These are phyloP conservation scores for Allygus modestus DNA, from an alignment of 2,888 invertebrate genomes.

Conservation along the genomic window DNA sequence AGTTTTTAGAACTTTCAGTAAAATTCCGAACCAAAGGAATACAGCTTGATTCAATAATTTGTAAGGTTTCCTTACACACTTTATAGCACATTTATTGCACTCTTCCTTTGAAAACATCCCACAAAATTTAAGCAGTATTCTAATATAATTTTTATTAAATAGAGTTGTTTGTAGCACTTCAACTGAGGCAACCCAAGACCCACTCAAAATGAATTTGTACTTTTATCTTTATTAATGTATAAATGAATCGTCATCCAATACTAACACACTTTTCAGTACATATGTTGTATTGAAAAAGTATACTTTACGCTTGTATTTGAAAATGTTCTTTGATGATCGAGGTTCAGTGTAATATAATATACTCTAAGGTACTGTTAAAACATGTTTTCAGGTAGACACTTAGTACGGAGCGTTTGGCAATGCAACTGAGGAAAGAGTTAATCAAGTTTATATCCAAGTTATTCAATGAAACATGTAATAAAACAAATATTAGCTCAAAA, in stretches of 20 bases:
- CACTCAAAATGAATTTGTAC: too few species aligned
- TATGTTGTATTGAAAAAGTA: background rate
- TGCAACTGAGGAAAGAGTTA: conserved; percentile 33
- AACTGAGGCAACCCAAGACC: too few species aligned
- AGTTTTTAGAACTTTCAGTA: too few species aligned
- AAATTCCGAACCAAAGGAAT: too few species aligned
- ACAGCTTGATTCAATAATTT: too few species aligned
- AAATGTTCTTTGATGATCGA: background rate
- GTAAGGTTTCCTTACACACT: too few species aligned
- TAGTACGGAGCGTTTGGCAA: conserved; percentile 41
- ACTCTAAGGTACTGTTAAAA: conserved; percentile 9
- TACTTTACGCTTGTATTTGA: background rate
- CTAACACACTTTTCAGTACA: background rate
- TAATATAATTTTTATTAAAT: too few species aligned
- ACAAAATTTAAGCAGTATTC: too few species aligned
- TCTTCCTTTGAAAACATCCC: too few species aligned
- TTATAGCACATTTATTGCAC: too few species aligned
- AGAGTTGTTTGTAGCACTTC: too few species aligned
- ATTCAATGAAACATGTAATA: background rate
- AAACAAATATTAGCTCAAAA: conserved; percentile 5
- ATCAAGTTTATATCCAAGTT: background rate
- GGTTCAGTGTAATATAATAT: background rate
- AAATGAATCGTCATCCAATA: background rate
- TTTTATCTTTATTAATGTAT: background rate
- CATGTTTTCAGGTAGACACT: background rate